These are phyloP conservation scores for Axis porcinus DNA, from an alignment of 2,113 vertebrate genomes.

Conservation along the genomic window DNA sequence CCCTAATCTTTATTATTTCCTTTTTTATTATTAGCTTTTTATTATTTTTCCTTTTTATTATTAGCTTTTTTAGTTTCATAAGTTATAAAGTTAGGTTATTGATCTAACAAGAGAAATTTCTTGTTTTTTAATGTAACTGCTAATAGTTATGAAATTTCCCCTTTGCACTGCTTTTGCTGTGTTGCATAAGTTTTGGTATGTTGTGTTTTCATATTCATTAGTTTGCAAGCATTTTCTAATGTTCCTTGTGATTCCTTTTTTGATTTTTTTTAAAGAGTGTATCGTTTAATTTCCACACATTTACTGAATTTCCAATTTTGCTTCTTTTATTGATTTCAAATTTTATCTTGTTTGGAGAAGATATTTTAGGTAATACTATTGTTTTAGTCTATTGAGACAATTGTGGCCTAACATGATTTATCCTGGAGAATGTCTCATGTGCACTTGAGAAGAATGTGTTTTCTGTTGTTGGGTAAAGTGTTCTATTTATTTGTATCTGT, in stretches of 20 bases:
- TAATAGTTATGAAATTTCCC: neutral
- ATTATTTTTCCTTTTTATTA: no score
- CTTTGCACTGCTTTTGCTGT: neutral
- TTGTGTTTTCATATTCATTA: neutral
- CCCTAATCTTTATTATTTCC: neutral
- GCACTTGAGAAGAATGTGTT: neutral
- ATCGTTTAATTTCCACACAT: neutral
- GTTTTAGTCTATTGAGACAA: neutral
- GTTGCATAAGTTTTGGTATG: neutral
- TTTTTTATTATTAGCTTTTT: neutral
- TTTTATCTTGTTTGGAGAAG: neutral
- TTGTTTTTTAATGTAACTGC: neutral
- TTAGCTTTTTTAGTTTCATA: neutral
- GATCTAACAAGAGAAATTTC: neutral
- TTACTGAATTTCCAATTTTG: neutral
- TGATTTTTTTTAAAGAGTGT: neutral
- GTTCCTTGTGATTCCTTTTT: neutral
- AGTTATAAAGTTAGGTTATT: neutral
- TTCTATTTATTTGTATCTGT: neutral
- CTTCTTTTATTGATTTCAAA: neutral
- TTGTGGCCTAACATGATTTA: neutral
- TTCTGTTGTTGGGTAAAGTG: neutral
- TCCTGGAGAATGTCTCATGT: neutral
- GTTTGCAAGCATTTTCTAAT: neutral
- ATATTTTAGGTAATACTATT: neutral